Base-by-base conservation (phyloP, 1,140 invertebrate genomes). In the Dendroctonus valens region DNA sequence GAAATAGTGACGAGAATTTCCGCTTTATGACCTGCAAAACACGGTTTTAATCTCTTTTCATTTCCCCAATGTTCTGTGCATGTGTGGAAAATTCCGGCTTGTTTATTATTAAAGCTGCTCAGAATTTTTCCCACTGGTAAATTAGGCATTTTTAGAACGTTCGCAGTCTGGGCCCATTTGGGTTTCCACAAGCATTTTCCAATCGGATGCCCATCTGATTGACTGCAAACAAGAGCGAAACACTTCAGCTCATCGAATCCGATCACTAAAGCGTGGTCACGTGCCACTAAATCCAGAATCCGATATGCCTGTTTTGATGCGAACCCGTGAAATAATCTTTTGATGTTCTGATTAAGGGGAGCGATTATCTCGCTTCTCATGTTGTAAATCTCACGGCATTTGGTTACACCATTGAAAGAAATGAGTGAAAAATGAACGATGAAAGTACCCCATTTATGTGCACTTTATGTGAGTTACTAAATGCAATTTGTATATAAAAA, bases 1-100 rank as follows among this genome's bases (percentile, higher is more conserved):
- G 63, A 74, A 74, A 74, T 74, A 73, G 71, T 74, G 71, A 74
- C 73, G 71, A 74, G 73, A 73, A 69, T 70, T 70, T 70, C 58
- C 70, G 70, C 72, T 67, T 67, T 67, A 67, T 55, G 58, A 62
- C 58, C 58, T 60, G 59, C 65, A 48, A 54, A 61, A 41, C 50
- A 12, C 58, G 15, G 65, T 61, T 67, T 67, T 67, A 67, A 67
- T 67, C 59, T 67, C 65, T 67, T 67, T 67, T 67, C 65, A 67
- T 67, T 67, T 60, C 58, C 65, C 50, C 58, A 59, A 53, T 58
- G 49, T 37, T 50, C 59, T 46, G 12, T 48, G 41, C 48, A 26
- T 59, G 14, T 52, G 49, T 8, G 62, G 14, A 37, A 26, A 26
- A 26, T 26, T 26, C 26, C 26, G 26, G 3, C 26, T 12, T 14